Conservation (phyloP, 2,113 vertebrate genomes). For the Myiopsitta monachus region DNA sequence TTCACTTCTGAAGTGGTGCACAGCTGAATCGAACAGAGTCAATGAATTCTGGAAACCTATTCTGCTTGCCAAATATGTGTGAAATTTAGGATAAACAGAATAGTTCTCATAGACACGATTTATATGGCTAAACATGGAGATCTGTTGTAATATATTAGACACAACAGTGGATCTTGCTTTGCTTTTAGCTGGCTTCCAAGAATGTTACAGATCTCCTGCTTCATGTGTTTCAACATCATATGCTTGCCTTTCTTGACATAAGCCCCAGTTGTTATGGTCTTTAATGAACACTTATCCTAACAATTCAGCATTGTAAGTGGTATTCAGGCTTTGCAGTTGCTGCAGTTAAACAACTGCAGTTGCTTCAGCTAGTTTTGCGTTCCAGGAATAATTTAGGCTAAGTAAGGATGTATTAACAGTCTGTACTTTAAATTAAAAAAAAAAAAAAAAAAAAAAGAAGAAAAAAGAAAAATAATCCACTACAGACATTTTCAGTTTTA, state of each 20-base stretch:
- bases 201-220: background rate
- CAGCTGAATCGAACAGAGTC: background rate
- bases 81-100: background rate
- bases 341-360: background rate
- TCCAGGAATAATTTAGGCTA: constrained; percentile 28
- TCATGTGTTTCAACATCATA: background rate
- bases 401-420: constrained; percentile 47
- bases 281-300: background rate
- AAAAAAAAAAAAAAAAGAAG: background rate
- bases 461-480: no score
- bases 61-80: background rate
- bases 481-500: constrained; percentile 45
- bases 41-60: background rate
- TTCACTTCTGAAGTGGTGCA: background rate
- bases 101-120: background rate
- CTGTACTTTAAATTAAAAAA: background rate
- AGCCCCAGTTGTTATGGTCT: background rate
- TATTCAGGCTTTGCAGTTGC: background rate
- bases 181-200: background rate
- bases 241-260: background rate
- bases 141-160: background rate
- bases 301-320: background rate
- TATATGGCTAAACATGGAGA: background rate
- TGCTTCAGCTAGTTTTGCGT: constrained; percentile 16
- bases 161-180: background rate